Evolutionary conservation across 2,113 vertebrate genomes (phyloP), one percentile per base, ranked within the genome.

Genomic region (Pedionomus torquatus): DNA sequence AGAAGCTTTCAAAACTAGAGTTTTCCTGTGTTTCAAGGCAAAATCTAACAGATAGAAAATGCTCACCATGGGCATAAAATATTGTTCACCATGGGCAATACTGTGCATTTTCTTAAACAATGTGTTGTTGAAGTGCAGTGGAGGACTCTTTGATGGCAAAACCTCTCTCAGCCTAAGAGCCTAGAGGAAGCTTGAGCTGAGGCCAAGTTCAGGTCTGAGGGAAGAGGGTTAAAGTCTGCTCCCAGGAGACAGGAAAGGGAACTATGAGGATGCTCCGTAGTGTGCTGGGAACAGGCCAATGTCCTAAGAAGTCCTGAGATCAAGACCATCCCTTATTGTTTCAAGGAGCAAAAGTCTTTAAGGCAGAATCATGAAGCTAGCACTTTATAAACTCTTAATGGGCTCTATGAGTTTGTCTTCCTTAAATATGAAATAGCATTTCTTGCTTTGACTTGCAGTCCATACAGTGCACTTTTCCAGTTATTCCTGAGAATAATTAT

Each of bases 401-500:
- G 8, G 11, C 65, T 69, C 77, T 80, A 49, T 0, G 2, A 85
- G 9, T 21, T 72, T 77, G 25, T 83, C 46, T 89, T 46, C 25
- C 41, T 81, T 83, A 61, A 69, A 83, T 72, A 58, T 85, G 54
- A 77, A 90, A 72, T 11, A 48, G 15, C 3, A 7, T 80, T 90
- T 90, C 41, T 85, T 7, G 2, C 88, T 90, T 78, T 51, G 68
- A 46, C 52, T 87, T 65, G 33, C 26, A 71, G 31, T 66, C 61
- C 52, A 26, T 76, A 33, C 21, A 37, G 35, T 46, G 18, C 3
- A 17, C 46, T 89, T 63, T 33, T 93, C 43, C 30, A 82, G n/a
- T 89, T 87, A 55, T 92, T 90, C 55, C 46, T 70, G 77, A 75
- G 57, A 88, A 94, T 77, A 72, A 64, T 58, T 41, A n/a, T 61